Evolutionary conservation across 2,113 vertebrate species (phyloP).

Genomic region (Callithrix jacchus): DNA sequence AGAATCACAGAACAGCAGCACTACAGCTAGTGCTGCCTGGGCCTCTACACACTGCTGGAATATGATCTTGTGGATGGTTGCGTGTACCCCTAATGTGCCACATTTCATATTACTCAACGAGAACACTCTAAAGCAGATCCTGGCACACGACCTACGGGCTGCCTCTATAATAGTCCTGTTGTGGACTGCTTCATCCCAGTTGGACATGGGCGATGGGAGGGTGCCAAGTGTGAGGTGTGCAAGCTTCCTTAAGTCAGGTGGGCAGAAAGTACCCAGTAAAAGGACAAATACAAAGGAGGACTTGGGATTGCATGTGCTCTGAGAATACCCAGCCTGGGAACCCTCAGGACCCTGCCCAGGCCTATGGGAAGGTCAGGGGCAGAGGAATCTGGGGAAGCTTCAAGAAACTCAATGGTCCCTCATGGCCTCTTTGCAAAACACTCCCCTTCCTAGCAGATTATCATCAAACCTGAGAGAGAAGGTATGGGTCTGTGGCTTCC

Average conservation of each 20-base stretch:
- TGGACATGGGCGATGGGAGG: not conserved
- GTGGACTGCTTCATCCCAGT: not conserved
- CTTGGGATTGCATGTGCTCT: not conserved
- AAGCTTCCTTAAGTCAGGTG: not conserved
- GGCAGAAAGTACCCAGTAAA: not conserved
- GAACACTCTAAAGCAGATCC: not conserved
- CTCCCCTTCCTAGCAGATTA: not conserved
- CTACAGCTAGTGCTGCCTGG: not conserved
- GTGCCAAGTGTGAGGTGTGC: not conserved
- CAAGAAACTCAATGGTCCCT: not conserved
- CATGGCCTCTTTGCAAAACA: not conserved
- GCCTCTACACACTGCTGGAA: not conserved
- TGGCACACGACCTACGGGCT: not conserved
- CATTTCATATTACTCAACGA: not conserved
- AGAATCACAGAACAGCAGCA: not conserved
- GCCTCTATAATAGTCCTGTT: not conserved
- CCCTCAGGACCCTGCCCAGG: not conserved
- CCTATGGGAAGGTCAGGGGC: not conserved
- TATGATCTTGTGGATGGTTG: not conserved
- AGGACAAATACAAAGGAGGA: not conserved
- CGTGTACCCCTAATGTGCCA: not conserved
- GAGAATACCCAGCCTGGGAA: not conserved
- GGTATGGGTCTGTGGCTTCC: not conserved
- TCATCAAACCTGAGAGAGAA: not conserved
- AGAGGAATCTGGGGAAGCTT: not conserved